A percentile compares a stretch with the other conserved stretches of the same genome.
phyloP scores from a whole-genome alignment of 2,888 invertebrate genomes.

The Sympetrum striolatum region DNA sequence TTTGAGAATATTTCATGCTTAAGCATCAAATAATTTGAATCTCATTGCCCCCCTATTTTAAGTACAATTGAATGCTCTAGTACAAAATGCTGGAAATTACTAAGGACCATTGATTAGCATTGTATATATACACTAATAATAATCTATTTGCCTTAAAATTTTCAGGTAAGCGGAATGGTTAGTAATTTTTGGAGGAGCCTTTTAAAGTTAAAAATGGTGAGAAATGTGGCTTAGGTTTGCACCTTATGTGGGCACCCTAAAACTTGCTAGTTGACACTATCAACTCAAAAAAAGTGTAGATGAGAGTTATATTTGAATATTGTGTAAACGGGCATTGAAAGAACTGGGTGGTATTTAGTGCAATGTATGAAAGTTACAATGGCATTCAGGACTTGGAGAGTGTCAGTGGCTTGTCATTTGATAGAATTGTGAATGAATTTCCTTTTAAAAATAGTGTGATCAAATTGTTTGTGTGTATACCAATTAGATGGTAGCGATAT shows the following conservation, averaged over 20 bases:
- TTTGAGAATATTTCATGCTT: slow-evolving; percentile 42
- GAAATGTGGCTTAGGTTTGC: slow-evolving; percentile 42
- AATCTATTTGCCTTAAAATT: slow-evolving; percentile 41
- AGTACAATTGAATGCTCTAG: slow-evolving; percentile 42
- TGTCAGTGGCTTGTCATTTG: slow-evolving; percentile 39
- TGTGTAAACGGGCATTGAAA: slow-evolving; percentile 37
- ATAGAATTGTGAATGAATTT: slow-evolving; percentile 43
- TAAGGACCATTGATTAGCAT: slow-evolving; percentile 43
- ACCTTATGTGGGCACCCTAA: slow-evolving; percentile 40
- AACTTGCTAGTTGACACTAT: slow-evolving; percentile 38
- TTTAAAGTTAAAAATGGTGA: slow-evolving; percentile 35
- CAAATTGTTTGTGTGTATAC: slow-evolving; percentile 44
- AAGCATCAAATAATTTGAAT: slow-evolving; percentile 43
- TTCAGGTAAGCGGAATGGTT: slow-evolving; percentile 42
- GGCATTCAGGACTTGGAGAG: slow-evolving; percentile 39
- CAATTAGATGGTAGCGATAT: slow-evolving; percentile 40
- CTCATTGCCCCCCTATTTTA: slow-evolving; percentile 43
- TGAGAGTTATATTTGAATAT: slow-evolving; percentile 34
- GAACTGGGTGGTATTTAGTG: slow-evolving; percentile 38
- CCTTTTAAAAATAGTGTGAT: slow-evolving; percentile 41
- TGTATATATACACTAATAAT: slow-evolving; percentile 41
- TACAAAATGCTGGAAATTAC: slow-evolving; percentile 44
- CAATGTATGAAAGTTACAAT: slow-evolving; percentile 37
- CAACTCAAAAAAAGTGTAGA: slow-evolving; percentile 34
- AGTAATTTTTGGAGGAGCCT: slow-evolving; percentile 43